Conservation (phyloP, 2,797 vertebrate species). For the Brachymystax lenok region DNA sequence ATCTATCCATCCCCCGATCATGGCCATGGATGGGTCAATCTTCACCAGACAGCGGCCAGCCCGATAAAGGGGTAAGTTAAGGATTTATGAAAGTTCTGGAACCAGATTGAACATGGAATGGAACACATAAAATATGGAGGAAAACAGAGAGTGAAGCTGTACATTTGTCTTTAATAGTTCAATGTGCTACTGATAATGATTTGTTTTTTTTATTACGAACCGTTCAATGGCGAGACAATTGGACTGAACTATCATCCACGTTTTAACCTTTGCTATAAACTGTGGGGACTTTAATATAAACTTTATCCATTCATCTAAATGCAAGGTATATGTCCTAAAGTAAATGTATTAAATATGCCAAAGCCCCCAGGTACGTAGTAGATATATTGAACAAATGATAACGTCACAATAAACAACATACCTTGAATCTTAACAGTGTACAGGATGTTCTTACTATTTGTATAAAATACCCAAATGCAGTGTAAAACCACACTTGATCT, state of each 20-base stretch:
- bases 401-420: conserved; percentile 55
- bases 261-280: conserved; percentile 47
- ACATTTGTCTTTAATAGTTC: conserved; percentile 72
- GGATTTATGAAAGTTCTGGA: conserved; percentile 65
- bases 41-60: conserved; percentile 68
- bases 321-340: conserved; percentile 34
- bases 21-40: conserved; percentile 69
- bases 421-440: conserved; percentile 51
- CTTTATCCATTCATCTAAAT: conserved; percentile 47
- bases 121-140: conserved; percentile 67
- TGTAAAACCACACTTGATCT: conserved; percentile 48
- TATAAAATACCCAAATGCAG: conserved; percentile 45
- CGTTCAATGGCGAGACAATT: conserved; percentile 64
- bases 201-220: conserved; percentile 76
- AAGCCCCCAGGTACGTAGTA: conserved; percentile 59
- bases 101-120: conserved; percentile 63
- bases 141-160: conserved; percentile 64
- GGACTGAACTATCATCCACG: not conserved
- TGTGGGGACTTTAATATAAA: conserved; percentile 31
- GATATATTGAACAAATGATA: conserved; percentile 36
- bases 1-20: conserved; percentile 60
- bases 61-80: conserved; percentile 52
- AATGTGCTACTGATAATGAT: conserved; percentile 70
- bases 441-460: conserved; percentile 50
- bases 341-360: conserved; percentile 43